phyloP scores from a whole-genome alignment of 2,888 invertebrate genomes.

The Colletes collaris region DNA sequence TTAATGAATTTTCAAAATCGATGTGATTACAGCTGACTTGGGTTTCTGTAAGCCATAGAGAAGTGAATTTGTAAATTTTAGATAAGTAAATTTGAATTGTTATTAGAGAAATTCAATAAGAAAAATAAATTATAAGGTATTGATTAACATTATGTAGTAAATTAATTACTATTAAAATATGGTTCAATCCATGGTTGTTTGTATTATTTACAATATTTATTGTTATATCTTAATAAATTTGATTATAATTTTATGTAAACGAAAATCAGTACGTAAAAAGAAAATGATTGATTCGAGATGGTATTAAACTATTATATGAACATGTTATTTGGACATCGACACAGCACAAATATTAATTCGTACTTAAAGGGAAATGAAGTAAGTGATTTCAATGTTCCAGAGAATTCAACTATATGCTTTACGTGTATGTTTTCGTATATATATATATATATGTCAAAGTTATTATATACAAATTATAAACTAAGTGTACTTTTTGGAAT shows the following conservation, averaged over 20 bases:
- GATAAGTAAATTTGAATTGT: conserved; percentile 19
- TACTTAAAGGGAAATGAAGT: conserved; percentile 17
- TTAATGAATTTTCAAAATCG: conserved; percentile 7
- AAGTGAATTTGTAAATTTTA: conserved; percentile 18
- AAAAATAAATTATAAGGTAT: conserved; percentile 11
- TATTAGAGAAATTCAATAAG: conserved; percentile 15
- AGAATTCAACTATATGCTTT: conserved; percentile 48
- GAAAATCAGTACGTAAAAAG: neutral
- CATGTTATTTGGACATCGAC: conserved; percentile 40
- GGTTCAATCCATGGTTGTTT: conserved; percentile 8
- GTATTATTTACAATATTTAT: conserved; percentile 15
- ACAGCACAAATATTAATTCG: conserved; percentile 17
- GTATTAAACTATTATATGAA: conserved; percentile 13
- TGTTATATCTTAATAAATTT: conserved; percentile 25
- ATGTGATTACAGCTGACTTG: conserved; percentile 11
- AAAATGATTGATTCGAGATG: conserved; percentile 39
- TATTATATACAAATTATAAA: conserved; percentile 24
- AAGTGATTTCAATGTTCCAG: conserved; percentile 42
- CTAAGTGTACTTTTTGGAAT: conserved; percentile 7
- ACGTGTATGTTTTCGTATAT: conserved; percentile 21
- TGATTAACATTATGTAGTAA: conserved; percentile 14
- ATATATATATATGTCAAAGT: conserved; percentile 7
- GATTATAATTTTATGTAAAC: conserved; percentile 10
- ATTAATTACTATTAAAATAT: conserved; percentile 14
- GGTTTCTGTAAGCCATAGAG: conserved; percentile 6